Percentiles rank a stretch among this genome's conserved stretches.
Conservation (phyloP, 2,113 vertebrate genomes). For the Aptenodytes forsteri region DNA sequence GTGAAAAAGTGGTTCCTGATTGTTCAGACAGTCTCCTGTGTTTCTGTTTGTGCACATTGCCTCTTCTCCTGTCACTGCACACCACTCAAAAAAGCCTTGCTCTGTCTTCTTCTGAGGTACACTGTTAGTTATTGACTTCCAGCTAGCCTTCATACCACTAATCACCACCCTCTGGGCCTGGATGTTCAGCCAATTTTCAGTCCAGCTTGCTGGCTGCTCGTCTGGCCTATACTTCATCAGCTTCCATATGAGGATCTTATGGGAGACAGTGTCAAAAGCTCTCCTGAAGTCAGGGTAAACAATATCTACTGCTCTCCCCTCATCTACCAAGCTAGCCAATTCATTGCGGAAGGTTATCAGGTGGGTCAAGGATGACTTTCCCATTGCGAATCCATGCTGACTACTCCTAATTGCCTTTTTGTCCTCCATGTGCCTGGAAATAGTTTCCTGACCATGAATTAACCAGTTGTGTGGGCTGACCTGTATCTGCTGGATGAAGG, state of each 20-base stretch:
- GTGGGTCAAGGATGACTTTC: neutral
- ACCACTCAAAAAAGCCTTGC: neutral
- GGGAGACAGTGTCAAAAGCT: neutral
- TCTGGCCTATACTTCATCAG: neutral
- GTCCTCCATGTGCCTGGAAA: neutral
- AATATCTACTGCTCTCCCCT: neutral
- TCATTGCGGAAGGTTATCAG: neutral
- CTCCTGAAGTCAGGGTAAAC: neutral
- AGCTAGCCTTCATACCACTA: neutral
- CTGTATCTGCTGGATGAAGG: neutral
- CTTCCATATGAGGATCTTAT: neutral
- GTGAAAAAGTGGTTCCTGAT: neutral
- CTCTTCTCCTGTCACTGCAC: neutral
- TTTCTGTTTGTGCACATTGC: neutral
- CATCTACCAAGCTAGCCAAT: neutral
- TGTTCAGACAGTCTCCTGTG: neutral
- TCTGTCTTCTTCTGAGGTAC: neutral
- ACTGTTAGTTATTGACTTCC: neutral
- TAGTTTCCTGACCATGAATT: neutral
- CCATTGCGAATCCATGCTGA: neutral
- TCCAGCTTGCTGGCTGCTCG: neutral
- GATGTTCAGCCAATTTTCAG: neutral
- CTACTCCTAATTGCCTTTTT: neutral
- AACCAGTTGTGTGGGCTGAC: neutral
- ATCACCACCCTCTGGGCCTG: neutral